Base-by-base conservation (phyloP, 2,113 vertebrate genomes). In the Bubo blakistoni region DNA sequence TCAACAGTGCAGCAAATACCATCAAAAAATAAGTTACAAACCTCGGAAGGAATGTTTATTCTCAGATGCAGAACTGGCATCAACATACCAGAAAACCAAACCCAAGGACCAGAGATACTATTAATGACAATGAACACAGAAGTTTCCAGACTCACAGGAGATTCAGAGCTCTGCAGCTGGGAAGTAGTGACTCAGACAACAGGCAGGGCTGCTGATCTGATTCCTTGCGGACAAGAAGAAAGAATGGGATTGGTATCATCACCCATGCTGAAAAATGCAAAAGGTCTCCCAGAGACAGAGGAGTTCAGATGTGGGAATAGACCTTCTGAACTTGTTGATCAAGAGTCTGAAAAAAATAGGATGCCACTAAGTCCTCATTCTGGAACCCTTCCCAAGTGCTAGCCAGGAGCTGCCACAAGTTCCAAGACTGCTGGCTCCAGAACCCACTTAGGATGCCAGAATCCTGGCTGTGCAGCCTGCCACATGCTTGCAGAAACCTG, bases 351-450 rank as follows among this genome's bases (percentile, higher is more conserved):
- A 38, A 55, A 72, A 92, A 92, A 59, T 1, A 78, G n/a, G 19
- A 91, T 77, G 16, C 32, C 38, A 44, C 44, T 22, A 62, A 82
- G 70, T 85, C 54, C 51, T 94, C n/a, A 38, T 77, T 66, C 66
- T 91, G 95, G 77, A 96, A 65, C 42, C 20, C 44, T 79, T 94
- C 81, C 86, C 7, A 19, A 59, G 46, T 1, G 0, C 55, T 62
- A 70, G 81, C 62, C 82, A 83, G 83, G 49, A 91, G 36, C 26
- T 12, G 70, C 62, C 62, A 85, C 46, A 46, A 65, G 73, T 58
- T 95, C 91, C 88, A 79, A 82, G 86, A 66, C 74, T 94, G 81
- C 92, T 97, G 96, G 97, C 92, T 95, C 92, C 95, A 95, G 91
- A 92, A 66, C 74, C 71, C 74, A 42, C 20, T 76, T 25, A 46